Evolutionary conservation across 2,797 vertebrate species (phyloP).

Genomic region (Crenuchus spilurus): DNA sequence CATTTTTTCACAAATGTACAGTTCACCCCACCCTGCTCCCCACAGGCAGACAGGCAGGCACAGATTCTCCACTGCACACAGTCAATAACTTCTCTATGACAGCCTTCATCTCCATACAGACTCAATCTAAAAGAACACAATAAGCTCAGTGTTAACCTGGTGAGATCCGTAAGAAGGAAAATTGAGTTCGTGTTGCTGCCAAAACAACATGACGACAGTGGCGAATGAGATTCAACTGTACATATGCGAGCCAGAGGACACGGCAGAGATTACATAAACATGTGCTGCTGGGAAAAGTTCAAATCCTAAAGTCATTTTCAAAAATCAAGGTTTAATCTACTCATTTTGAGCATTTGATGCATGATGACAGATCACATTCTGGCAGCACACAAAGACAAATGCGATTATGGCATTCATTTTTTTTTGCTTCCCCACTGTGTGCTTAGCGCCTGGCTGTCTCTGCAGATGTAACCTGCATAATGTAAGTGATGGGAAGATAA

Average conservation of each 20-base stretch:
- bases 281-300: slow-evolving; percentile 18
- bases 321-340: slow-evolving; percentile 42
- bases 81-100: slow-evolving; percentile 19
- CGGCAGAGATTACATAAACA: neutral
- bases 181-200: slow-evolving; percentile 12
- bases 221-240: slow-evolving; percentile 14
- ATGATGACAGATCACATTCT: slow-evolving; percentile 29
- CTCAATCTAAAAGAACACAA: slow-evolving; percentile 9
- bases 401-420: slow-evolving; percentile 32
- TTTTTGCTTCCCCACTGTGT: slow-evolving; percentile 10
- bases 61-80: slow-evolving; percentile 1
- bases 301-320: slow-evolving; percentile 40
- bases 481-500: slow-evolving; percentile 38
- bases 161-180: slow-evolving; percentile 14
- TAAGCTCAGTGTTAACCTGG: slow-evolving; percentile 15
- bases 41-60: neutral
- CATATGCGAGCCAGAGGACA: slow-evolving; percentile 5
- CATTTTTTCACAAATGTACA: slow-evolving; percentile 3
- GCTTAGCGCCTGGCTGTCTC: slow-evolving; percentile 8
- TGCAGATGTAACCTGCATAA: slow-evolving; percentile 12
- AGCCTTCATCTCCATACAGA: slow-evolving; percentile 12
- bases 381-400: slow-evolving; percentile 34
- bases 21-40: neutral
- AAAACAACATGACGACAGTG: slow-evolving; percentile 18
- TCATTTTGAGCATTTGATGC: slow-evolving; percentile 9